Conservation (phyloP, 2,888 invertebrate genomes). For the Globia sparganii region DNA sequence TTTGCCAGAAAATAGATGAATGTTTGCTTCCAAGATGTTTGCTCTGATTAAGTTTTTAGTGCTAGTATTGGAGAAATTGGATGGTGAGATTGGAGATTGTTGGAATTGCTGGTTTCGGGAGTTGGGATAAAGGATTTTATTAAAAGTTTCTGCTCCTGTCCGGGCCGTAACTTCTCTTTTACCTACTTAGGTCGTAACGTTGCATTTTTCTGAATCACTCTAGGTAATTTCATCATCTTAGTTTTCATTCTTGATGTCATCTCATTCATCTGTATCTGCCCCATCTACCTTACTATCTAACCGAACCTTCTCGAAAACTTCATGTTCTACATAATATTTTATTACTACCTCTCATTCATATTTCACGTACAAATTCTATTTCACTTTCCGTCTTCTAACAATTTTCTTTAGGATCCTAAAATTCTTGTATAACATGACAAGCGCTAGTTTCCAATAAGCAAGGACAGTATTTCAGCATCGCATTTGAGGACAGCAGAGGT, state of each 20-base stretch:
- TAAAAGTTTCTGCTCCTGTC: constrained; percentile 23
- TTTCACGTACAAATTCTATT: constrained; percentile 30
- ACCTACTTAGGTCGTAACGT: not conserved
- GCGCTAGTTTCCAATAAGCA: constrained; percentile 65
- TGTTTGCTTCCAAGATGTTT: constrained; percentile 51
- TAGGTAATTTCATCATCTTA: not conserved
- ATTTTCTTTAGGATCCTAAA: constrained; percentile 20
- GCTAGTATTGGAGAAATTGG: constrained; percentile 54
- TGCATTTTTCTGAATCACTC: not conserved
- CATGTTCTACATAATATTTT: not conserved
- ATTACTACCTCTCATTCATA: not conserved
- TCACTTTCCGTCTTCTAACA: not conserved
- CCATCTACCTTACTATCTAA: not conserved
- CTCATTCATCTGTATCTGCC: not conserved
- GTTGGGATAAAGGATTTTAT: constrained; percentile 35
- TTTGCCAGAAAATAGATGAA: constrained; percentile 59
- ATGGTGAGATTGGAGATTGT: constrained; percentile 46
- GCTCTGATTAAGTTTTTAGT: constrained; percentile 64
- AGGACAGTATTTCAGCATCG: constrained; percentile 63
- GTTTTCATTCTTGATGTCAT: not conserved
- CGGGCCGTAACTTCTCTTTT: not conserved
- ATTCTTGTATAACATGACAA: constrained; percentile 49
- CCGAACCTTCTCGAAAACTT: not conserved
- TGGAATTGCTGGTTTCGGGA: constrained; percentile 29
- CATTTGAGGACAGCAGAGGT: constrained; percentile 53